These are phyloP conservation scores for Xylophagus ater DNA, from an alignment of 2,888 invertebrate species.

Conservation along the genomic window DNA sequence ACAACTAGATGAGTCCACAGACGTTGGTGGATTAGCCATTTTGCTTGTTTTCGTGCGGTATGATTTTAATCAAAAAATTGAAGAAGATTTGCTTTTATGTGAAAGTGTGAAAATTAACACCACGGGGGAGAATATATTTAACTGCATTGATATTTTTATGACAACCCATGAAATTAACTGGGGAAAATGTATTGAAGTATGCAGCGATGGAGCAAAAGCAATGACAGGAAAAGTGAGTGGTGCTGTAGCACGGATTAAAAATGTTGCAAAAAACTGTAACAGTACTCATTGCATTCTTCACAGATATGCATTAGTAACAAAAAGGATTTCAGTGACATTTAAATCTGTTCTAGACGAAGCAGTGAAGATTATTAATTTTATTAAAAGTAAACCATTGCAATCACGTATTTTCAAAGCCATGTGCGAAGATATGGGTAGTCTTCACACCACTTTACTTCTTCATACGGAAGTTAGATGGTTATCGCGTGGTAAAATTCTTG, in stretches of 20 bases:
- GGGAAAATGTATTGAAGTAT: slow-evolving; percentile 11
- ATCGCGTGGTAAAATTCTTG: slow-evolving; percentile 12
- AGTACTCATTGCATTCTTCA: slow-evolving; percentile 13
- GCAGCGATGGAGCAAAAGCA: slow-evolving; percentile 11
- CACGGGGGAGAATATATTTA: slow-evolving; percentile 12
- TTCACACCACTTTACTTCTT: no score
- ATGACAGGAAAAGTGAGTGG: slow-evolving; percentile 10
- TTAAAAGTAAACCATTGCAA: no score
- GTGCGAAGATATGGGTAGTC: slow-evolving; percentile 10
- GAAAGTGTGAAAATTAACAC: slow-evolving; percentile 9
- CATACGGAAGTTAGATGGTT: no score
- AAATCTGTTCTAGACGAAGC: slow-evolving; percentile 11
- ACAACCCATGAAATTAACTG: slow-evolving; percentile 10
- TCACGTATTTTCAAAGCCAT: slow-evolving; percentile 9
- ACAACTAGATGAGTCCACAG: slow-evolving; percentile 9
- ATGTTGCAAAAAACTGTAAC: slow-evolving; percentile 9
- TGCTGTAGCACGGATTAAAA: slow-evolving; percentile 11
- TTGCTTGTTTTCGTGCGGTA: no score
- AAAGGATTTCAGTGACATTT: slow-evolving; percentile 9
- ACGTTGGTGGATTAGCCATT: slow-evolving; percentile 12
- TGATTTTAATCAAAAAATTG: no score
- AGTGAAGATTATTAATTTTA: slow-evolving; percentile 11
- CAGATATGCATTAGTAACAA: slow-evolving; percentile 11
- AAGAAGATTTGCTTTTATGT: slow-evolving; percentile 15
- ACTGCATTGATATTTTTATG: slow-evolving; percentile 11